These are phyloP conservation scores for Scolopax bukidnonensis DNA, from an alignment of 2,797 vertebrate genomes.

Conservation along the genomic window DNA sequence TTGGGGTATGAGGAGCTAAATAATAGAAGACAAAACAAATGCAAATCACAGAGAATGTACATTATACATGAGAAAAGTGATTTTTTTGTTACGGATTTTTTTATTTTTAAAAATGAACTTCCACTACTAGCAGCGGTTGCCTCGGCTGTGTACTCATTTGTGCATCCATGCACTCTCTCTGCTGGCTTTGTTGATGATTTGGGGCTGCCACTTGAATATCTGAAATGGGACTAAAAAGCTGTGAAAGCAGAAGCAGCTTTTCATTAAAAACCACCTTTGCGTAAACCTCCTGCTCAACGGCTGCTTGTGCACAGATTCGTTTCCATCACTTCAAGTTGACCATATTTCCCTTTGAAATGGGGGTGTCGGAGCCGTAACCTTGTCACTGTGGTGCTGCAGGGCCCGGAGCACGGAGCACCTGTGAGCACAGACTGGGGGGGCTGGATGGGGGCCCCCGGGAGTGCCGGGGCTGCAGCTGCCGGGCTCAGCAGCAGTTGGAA, in stretches of 20 bases:
- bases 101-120: background rate
- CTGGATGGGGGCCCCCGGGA: background rate
- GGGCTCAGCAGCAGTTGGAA: slow-evolving; percentile 35
- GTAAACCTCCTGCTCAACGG: background rate
- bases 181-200: background rate
- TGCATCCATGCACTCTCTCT: accelerated
- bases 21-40: background rate
- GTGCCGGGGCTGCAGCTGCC: slow-evolving; percentile 55
- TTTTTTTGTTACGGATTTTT: background rate
- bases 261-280: background rate
- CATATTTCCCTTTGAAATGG: slow-evolving; percentile 14
- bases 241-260: background rate
- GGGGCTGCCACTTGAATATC: background rate
- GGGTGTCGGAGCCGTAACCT: slow-evolving; percentile 3
- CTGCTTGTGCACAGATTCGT: background rate
- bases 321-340: slow-evolving; percentile 15
- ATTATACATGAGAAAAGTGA: background rate
- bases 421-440: slow-evolving; percentile 25
- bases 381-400: background rate
- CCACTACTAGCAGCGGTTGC: accelerated
- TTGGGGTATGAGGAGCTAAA: background rate
- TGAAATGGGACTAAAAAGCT: accelerated
- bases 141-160: accelerated
- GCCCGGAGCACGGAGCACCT: slow-evolving; percentile 33
- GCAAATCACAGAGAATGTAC: background rate